These are phyloP conservation scores for Netelia fuscicornis DNA, from an alignment of 2,888 invertebrate species.

Conservation along the genomic window DNA sequence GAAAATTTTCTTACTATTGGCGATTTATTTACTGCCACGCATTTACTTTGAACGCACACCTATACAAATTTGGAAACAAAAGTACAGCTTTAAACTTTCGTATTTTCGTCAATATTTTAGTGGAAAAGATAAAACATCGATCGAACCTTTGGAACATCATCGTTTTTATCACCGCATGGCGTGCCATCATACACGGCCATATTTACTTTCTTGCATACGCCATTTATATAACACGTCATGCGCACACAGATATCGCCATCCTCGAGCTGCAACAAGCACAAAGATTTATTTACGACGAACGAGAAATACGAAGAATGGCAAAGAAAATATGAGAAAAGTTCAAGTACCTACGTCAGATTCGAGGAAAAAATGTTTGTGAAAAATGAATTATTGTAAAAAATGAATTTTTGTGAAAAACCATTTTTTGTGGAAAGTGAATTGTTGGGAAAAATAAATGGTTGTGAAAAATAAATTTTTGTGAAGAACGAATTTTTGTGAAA, in stretches of 20 bases:
- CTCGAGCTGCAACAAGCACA: neutral
- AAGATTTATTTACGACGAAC: neutral
- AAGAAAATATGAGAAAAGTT: neutral
- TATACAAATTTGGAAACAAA: neutral
- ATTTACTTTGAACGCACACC: neutral
- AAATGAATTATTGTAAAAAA: too few species aligned
- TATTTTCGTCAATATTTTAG: neutral
- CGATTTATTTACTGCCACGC: neutral
- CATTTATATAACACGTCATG: neutral
- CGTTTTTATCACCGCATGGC: constrained; percentile 13
- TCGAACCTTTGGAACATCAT: neutral
- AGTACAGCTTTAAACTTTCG: neutral
- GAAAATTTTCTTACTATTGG: too few species aligned
- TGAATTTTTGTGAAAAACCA: too few species aligned
- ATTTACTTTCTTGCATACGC: neutral
- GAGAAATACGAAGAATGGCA: neutral
- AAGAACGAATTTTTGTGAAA: too few species aligned
- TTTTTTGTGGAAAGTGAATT: too few species aligned
- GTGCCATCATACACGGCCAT: constrained; percentile 39
- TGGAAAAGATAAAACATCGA: neutral
- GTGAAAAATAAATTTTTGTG: too few species aligned
- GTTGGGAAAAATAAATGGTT: too few species aligned
- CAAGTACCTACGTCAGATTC: neutral
- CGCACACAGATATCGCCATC: constrained; percentile 14
- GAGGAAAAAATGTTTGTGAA: neutral